Evolutionary conservation across 2,797 vertebrate species (phyloP).

Genomic region (Labroides dimidiatus): DNA sequence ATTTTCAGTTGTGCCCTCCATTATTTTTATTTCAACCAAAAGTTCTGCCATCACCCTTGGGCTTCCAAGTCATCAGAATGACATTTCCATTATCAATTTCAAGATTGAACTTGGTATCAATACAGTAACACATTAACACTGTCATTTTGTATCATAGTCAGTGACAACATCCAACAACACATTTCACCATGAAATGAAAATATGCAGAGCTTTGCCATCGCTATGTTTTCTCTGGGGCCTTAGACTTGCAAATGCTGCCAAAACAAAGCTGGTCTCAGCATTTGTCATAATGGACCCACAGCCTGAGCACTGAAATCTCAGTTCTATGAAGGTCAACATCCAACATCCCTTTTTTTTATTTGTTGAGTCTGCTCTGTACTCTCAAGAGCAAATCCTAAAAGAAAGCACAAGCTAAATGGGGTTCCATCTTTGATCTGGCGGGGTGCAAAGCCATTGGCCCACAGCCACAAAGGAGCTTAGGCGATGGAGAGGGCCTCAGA

Average conservation of each 20-base stretch:
- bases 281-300: constrained; percentile 69
- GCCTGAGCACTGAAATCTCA: constrained; percentile 68
- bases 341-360: constrained; percentile 63
- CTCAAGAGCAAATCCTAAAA: constrained; percentile 81
- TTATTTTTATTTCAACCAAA: too few species aligned
- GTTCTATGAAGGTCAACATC: constrained; percentile 75
- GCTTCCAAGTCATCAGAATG: too few species aligned
- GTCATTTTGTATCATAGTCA: constrained; percentile 2
- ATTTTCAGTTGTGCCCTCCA: too few species aligned
- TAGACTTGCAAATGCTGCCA: constrained; percentile 60
- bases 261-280: constrained; percentile 69
- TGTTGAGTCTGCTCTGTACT: constrained; percentile 71
- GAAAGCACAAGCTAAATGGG: constrained; percentile 79
- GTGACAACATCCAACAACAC: constrained; percentile 20
- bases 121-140: constrained; percentile 17
- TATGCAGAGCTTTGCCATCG: constrained; percentile 47
- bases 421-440: constrained; percentile 84
- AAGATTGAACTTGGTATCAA: neutral
- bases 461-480: constrained; percentile 82
- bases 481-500: constrained; percentile 79
- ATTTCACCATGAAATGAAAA: constrained; percentile 49
- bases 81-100: constrained; percentile 10
- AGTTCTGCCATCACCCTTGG: too few species aligned
- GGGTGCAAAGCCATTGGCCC: constrained; percentile 82
- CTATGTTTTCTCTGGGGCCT: constrained; percentile 53